Base-by-base conservation (phyloP, 2,797 vertebrate species). In the Gobionotothen gibberifrons region DNA sequence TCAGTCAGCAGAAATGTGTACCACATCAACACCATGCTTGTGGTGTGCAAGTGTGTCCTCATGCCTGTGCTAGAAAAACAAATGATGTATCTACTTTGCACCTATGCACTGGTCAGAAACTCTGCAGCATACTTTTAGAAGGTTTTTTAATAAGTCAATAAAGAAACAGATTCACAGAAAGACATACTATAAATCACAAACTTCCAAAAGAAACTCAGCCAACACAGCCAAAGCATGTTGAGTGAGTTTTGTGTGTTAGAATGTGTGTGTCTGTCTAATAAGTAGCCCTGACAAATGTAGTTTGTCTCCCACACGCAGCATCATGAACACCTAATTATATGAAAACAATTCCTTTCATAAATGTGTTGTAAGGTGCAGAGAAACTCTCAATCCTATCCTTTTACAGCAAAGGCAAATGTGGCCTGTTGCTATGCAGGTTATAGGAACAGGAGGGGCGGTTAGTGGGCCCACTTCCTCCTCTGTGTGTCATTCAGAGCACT, bases 401-500 rank as follows among this genome's bases (percentile, higher is more conserved):
- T 82, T 43, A 51, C 10, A 47, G 17, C 29, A 58, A 64, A 79
- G 53, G 57, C 64, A 82, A 6, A 51, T 75, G 67, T 57, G 53
- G 87, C 84, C 86, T 93, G 92, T 94, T 94, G 90, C 91, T 92
- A 88, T 83, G 89, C 84, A 90, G 81, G 83, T 86, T 78, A 44
- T 69, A 78, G 75, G 73, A 80, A 68, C 57, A 76, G 84, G 79
- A 62, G 81, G 87, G 85, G 85, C 39, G 58, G 79, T 29, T 32
- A 43, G 65, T 22, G 59, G 60, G 73, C 78, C 87, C 83, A 79
- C 79, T 90, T 93, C 90, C 93, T 93, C 93, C 94, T 93, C 91
- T 91, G 74, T 75, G 88, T 93, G 94, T 95, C 93, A 94, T 94
- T 94, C 88, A 93, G 87, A 87, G 72, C 71, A 63, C 76, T 82